Percentiles rank a stretch among this genome's conserved stretches.
Conservation (phyloP, 2,113 vertebrate genomes). For the Collichthys lucidus region DNA sequence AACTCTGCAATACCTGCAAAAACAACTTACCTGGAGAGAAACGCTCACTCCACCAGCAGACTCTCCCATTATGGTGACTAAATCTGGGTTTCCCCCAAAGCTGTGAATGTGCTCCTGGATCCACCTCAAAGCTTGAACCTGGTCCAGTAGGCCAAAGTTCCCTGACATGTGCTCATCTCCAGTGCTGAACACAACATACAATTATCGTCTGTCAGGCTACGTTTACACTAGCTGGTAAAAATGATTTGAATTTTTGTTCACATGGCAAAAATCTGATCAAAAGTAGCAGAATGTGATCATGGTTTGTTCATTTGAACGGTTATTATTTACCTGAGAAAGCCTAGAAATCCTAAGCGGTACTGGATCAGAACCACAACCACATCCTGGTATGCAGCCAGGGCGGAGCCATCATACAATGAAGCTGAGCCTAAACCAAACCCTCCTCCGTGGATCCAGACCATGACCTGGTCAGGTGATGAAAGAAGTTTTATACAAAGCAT, state of each 20-base stretch:
- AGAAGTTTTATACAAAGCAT: not conserved
- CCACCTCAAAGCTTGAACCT: constrained; percentile 90
- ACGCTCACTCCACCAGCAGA: constrained; percentile 90
- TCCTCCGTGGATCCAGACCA: constrained; percentile 92
- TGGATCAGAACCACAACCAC: constrained; percentile 89
- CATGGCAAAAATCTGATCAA: not conserved
- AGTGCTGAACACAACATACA: constrained; percentile 82
- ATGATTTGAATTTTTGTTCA: not conserved
- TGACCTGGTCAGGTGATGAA: constrained; percentile 81
- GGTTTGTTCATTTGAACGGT: not conserved
- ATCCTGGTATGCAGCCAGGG: constrained; percentile 85
- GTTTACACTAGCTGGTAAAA: not conserved
- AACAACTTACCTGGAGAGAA: constrained; percentile 83
- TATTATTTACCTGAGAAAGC: constrained; percentile 86
- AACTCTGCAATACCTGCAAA: not conserved
- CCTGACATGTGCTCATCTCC: constrained; percentile 86
- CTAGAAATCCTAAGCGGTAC: constrained; percentile 87
- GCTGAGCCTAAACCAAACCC: constrained; percentile 73
- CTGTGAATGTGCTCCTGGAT: constrained; percentile 88
- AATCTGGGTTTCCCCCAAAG: constrained; percentile 90
- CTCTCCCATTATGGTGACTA: constrained; percentile 90
- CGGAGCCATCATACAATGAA: constrained; percentile 85
- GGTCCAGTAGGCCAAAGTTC: constrained; percentile 91
- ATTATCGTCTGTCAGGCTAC: not conserved
- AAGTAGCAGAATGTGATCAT: not conserved